Evolutionary conservation across 1,140 invertebrate species (phyloP).

Genomic region (Drosophila busckii): DNA sequence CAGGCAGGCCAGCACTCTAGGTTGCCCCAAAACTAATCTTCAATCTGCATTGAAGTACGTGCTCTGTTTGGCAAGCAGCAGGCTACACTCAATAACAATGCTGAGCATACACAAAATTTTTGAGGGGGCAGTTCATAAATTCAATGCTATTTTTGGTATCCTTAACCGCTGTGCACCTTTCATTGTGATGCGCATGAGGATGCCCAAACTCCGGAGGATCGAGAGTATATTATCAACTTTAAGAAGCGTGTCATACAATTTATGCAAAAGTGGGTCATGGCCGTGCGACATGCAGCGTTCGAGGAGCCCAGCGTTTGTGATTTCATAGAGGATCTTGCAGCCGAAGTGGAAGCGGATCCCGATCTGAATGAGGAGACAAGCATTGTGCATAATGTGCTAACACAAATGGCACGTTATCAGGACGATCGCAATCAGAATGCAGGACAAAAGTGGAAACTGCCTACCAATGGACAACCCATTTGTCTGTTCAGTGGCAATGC

Average conservation of each 20-base stretch:
- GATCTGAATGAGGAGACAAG: conserved; percentile 83
- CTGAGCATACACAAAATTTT: background rate
- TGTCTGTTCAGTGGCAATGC: conserved; percentile 82
- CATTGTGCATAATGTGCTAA: conserved; percentile 84
- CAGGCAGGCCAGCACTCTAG: background rate
- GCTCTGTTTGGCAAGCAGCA: conserved; percentile 65
- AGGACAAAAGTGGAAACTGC: conserved; percentile 85
- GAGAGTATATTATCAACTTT: conserved; percentile 86
- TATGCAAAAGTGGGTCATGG: conserved; percentile 87
- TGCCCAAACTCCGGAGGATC: conserved; percentile 81
- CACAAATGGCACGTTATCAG: conserved; percentile 81
- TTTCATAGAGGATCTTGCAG: conserved; percentile 87
- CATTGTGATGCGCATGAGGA: conserved; percentile 73
- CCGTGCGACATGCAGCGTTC: conserved; percentile 87
- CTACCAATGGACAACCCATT: conserved; percentile 84
- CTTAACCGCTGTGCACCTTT: conserved; percentile 80
- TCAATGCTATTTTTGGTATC: conserved; percentile 53
- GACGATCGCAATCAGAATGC: conserved; percentile 81
- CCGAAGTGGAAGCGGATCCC: conserved; percentile 84
- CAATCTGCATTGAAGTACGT: conserved; percentile 71
- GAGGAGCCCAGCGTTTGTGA: conserved; percentile 85
- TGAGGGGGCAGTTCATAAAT: conserved; percentile 9
- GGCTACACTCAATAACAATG: no score
- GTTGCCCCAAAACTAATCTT: conserved; percentile 60
- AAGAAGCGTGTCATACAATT: conserved; percentile 89